phyloP scores from a whole-genome alignment of 2,888 invertebrate genomes.

The Cephalotes varians region DNA sequence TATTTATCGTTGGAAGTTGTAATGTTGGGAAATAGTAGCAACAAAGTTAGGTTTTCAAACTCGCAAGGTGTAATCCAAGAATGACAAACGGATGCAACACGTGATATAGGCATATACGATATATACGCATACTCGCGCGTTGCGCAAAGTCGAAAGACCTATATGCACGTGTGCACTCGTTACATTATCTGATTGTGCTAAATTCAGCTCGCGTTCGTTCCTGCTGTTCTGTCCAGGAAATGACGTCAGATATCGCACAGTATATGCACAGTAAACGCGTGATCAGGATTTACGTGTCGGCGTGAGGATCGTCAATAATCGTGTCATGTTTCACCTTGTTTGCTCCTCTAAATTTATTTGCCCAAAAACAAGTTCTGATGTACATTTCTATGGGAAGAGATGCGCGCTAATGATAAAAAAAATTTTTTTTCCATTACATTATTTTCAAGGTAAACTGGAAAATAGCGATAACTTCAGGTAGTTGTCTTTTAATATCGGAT shows the following conservation, averaged over 20 bases:
- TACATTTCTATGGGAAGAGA: neutral
- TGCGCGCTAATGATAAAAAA: neutral
- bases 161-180: slow-evolving; percentile 60
- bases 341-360: neutral
- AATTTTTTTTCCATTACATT: neutral
- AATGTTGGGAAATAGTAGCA: neutral
- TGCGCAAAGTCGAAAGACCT: slow-evolving; percentile 63
- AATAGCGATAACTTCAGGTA: neutral
- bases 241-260: slow-evolving; percentile 73
- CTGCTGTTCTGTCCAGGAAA: slow-evolving; percentile 74
- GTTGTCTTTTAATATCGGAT: neutral
- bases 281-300: slow-evolving; percentile 62
- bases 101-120: neutral
- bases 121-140: slow-evolving; percentile 35
- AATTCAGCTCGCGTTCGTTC: slow-evolving; percentile 74
- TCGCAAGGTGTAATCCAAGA: slow-evolving; percentile 22
- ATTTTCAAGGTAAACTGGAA: neutral
- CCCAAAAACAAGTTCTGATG: neutral
- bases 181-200: slow-evolving; percentile 79
- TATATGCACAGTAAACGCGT: slow-evolving; percentile 42
- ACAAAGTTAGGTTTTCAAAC: neutral
- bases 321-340: neutral
- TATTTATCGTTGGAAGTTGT: neutral
- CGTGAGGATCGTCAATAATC: neutral
- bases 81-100: slow-evolving; percentile 54